Base-by-base conservation (phyloP, 53 echinoderm and acorn worm genomes). In the Glandiceps talaboti region DNA sequence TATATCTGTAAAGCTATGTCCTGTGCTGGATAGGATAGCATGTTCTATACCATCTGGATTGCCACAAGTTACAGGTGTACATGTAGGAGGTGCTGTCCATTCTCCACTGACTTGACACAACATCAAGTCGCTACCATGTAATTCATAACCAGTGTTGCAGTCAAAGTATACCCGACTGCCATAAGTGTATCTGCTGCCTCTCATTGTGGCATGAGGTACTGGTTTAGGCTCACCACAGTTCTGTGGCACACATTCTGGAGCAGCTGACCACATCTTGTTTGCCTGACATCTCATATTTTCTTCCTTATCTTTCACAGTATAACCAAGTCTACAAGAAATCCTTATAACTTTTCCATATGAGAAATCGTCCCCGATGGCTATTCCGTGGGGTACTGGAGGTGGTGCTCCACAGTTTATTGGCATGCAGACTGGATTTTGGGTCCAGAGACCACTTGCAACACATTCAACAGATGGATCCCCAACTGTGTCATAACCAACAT, bases 1-100 rank as follows among this genome's bases (percentile, higher is more conserved):
- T 0, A 82, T 75, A 25, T 82, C 80, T 31, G 86, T 90, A 76
- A 81, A 90, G 74, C 90, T 86, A 26, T 82, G 87, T 29, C 85
- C 79, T 31, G 31, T 77, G 30, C 64, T 45, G 6, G 64, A 45
- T 20, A 45, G 6, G 64, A 6, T 45, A 20, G 64, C 64, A 45
- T 45, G 64, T 45, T 45, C 64, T 27, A 84, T 75, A n/a, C 30
- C 27, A 1, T 84, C 82, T 30, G 89, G 81, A n/a, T 75, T 26
- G 0, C 76, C 76, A 31, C 87, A 87, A 32, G 30, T 80, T 72
- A 87, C 29, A 0, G 84, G 83, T 32, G 31, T 33, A 73, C 87
- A 87, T 73, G 64, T 45, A 45, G 64, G 64, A 72, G 1, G 64
- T 30, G 25, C 28, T 30, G 30, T 73, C 80, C 80, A 80, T 1